Conservation (phyloP, 2,888 invertebrate species). For the Lasioglossum figueresi region DNA sequence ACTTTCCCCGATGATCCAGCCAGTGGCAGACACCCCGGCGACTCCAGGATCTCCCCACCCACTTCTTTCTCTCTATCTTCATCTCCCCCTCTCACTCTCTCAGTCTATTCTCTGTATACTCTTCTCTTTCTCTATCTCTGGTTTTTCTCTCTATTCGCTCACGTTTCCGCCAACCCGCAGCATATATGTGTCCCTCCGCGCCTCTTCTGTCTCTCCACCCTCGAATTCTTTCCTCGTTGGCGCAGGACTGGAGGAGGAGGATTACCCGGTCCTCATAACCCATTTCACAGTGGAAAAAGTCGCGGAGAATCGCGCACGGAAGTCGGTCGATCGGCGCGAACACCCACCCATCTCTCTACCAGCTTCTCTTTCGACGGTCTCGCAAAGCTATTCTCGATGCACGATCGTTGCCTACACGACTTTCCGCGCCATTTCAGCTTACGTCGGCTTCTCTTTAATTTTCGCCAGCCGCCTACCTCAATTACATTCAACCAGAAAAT, state of each 20-base stretch:
- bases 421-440: no score
- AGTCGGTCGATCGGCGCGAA: constrained; percentile 41
- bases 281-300: constrained; percentile 58
- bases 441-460: background rate
- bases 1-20: constrained; percentile 80
- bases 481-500: background rate
- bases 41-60: constrained; percentile 48
- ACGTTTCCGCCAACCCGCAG: background rate
- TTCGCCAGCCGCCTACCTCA: no score
- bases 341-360: background rate
- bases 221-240: constrained; percentile 59
- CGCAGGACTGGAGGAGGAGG: constrained; percentile 37
- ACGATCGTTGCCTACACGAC: background rate
- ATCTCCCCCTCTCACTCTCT: background rate
- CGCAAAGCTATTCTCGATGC: background rate
- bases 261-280: constrained; percentile 69
- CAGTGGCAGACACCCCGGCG: constrained; percentile 76
- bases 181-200: constrained; percentile 11
- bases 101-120: background rate
- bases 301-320: constrained; percentile 27
- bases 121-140: background rate
- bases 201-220: constrained; percentile 37
- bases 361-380: background rate
- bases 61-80: background rate
- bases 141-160: background rate